Percentiles rank a stretch among this genome's conserved stretches.
Evolutionary conservation across 2,888 invertebrate species (phyloP).

Genomic region (Pherbina coryleti): DNA sequence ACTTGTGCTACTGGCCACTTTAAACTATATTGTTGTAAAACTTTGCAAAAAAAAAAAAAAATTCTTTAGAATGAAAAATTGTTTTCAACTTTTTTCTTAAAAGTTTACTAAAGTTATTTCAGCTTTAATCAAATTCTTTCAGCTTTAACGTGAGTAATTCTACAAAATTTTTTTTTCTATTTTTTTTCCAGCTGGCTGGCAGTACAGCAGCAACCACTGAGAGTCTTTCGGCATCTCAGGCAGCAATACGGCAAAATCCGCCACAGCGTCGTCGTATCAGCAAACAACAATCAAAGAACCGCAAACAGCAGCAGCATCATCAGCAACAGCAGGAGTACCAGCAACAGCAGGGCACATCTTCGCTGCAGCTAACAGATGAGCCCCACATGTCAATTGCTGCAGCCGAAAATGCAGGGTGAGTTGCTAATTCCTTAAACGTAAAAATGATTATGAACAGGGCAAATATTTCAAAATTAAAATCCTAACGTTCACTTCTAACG

Average conservation of each 20-base stretch:
- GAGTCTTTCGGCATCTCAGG: slow-evolving; percentile 57
- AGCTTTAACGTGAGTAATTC: background rate
- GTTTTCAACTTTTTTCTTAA: background rate
- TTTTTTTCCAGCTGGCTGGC: slow-evolving; percentile 57
- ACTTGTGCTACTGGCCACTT: background rate
- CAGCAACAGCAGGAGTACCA: slow-evolving; percentile 36
- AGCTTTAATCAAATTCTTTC: background rate
- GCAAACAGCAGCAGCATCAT: slow-evolving; percentile 29
- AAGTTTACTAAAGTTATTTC: background rate
- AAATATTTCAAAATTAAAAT: too few species aligned
- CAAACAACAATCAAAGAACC: slow-evolving; percentile 2
- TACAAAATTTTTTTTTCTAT: slow-evolving; percentile 30
- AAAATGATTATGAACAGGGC: too few species aligned
- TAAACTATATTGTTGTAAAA: background rate
- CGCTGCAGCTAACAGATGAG: slow-evolving; percentile 70
- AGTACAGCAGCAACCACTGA: slow-evolving; percentile 60
- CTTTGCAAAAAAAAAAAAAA: background rate
- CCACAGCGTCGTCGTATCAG: slow-evolving; percentile 16
- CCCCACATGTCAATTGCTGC: slow-evolving; percentile 71
- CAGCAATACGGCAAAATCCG: slow-evolving; percentile 16
- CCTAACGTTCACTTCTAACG: too few species aligned
- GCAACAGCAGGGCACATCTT: slow-evolving; percentile 66
- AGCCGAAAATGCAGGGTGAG: slow-evolving; percentile 71
- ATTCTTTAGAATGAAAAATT: background rate
- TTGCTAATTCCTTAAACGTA: slow-evolving; percentile 21